Percentiles rank a stretch among this genome's conserved stretches.
Evolutionary conservation across 2,888 invertebrate genomes (phyloP).

Genomic region (Gibbula magus): DNA sequence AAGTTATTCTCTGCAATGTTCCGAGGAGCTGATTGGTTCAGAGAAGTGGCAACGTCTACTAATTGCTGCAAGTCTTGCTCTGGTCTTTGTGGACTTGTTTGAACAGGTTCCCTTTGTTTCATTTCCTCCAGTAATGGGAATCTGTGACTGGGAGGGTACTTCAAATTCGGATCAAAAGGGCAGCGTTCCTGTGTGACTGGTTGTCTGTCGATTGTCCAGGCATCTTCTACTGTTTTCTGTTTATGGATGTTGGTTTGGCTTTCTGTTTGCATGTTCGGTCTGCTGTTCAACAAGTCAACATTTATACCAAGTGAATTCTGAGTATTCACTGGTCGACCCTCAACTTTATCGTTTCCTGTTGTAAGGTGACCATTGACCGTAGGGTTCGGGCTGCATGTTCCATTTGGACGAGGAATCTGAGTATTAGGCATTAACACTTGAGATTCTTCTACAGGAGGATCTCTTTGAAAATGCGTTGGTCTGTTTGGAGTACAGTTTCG

Average conservation of each 20-base stretch:
- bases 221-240: background rate
- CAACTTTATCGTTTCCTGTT: background rate
- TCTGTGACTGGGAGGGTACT: background rate
- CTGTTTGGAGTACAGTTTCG: too few relatives aligned
- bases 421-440: too few relatives aligned
- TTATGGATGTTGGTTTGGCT: background rate
- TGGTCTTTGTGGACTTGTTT: too few relatives aligned
- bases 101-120: background rate
- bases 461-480: too few relatives aligned
- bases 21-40: too few relatives aligned
- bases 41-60: too few relatives aligned
- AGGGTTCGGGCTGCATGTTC: too few relatives aligned
- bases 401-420: too few relatives aligned
- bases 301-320: background rate
- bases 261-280: background rate
- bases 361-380: too few relatives aligned
- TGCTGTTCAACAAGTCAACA: background rate
- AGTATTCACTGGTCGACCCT: background rate
- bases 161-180: background rate
- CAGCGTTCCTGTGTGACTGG: background rate
- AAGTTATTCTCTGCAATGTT: too few relatives aligned
- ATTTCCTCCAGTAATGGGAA: background rate
- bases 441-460: too few relatives aligned
- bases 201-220: background rate
- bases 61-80: too few relatives aligned